Percentiles rank a stretch among this genome's conserved stretches.
Evolutionary conservation across 2,888 invertebrate genomes (phyloP).

Genomic region (Aleiodes alternator): DNA sequence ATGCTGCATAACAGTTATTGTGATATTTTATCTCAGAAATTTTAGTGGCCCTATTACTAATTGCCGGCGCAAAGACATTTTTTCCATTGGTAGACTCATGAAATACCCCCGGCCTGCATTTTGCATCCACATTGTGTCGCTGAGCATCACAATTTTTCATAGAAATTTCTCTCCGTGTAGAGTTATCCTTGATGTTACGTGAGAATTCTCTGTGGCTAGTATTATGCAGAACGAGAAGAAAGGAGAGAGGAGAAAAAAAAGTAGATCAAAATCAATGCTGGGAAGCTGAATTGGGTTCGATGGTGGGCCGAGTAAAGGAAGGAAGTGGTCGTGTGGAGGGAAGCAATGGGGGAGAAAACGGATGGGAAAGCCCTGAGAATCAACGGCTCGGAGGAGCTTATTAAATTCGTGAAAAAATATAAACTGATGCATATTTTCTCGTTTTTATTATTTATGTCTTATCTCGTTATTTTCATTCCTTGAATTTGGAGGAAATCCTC

Average conservation of each 20-base stretch:
- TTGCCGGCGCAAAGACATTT: no score
- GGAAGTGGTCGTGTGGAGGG: slow-evolving; percentile 39
- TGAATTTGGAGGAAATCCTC: not conserved
- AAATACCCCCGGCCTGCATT: no score
- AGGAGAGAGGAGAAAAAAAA: slow-evolving; percentile 32
- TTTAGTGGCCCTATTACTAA: no score
- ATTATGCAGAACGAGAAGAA: slow-evolving; percentile 20
- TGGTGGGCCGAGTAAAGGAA: slow-evolving; percentile 44
- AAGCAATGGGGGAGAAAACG: slow-evolving; percentile 24
- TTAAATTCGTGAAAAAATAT: slow-evolving; percentile 36
- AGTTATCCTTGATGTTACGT: no score
- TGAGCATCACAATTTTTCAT: no score
- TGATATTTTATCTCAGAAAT: no score
- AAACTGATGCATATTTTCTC: slow-evolving; percentile 7
- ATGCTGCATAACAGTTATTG: no score
- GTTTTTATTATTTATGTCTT: slow-evolving; percentile 8
- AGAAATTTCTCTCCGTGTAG: no score
- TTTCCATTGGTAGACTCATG: no score
- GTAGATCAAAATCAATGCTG: slow-evolving; percentile 67
- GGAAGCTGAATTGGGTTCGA: slow-evolving; percentile 50
- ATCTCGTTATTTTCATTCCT: not conserved
- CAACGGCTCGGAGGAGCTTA: slow-evolving; percentile 37
- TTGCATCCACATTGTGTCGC: no score
- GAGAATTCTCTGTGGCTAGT: no score
- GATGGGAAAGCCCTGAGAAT: slow-evolving; percentile 30